Evolutionary conservation across 2,797 vertebrate species (phyloP), one percentile per base, ranked within the genome.

Genomic region (Neopelma chrysocephalum): DNA sequence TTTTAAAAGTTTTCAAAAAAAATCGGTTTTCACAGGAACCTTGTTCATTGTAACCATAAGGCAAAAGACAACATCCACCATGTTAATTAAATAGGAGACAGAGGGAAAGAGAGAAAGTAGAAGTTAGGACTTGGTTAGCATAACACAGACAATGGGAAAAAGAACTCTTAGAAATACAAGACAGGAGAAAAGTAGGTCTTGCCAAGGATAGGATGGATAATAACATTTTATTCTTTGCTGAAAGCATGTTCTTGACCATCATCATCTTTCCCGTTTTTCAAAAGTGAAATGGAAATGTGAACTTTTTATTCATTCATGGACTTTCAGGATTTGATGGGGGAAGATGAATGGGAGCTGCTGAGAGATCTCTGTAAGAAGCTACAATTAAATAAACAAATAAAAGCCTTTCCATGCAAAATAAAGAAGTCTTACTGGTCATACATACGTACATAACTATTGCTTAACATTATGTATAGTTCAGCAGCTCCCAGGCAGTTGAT

Each of bases 1-100:
- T 89, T 93, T 40, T 91, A 95, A 93, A 40, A 17, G 9, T 65
- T 94, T 91, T 42, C 4, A 27, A 69, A 88, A 92, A 89, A 19
- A 42, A 65, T 40, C 27, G 38, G 26, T 91, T 93, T 93, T 84
- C 69, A 92, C 50, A 51, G 29, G 36, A 94, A 48, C 18, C 40
- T 76, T 83, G 23, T 56, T 82, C 81, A 60, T 53, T 94, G 45
- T 57, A 90, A 66, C 25, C 26, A 70, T 40, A 36, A 88, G 54
- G 91, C 54, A 82, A 95, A 92, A 79, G 29, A 56, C 45, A 94
- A 45, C 26, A 84, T 90, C 43, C 70, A 68, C 66, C 15, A 26
- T 36, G 22, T 85, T 87, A 93, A 96, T 92, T 92, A 92, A 87
- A 79, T 56, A 57, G 9, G 23, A 76, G 43, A 76, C 40, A 58